phyloP scores from a whole-genome alignment of 2,888 invertebrate genomes.

The Chloroclysta siterata region DNA sequence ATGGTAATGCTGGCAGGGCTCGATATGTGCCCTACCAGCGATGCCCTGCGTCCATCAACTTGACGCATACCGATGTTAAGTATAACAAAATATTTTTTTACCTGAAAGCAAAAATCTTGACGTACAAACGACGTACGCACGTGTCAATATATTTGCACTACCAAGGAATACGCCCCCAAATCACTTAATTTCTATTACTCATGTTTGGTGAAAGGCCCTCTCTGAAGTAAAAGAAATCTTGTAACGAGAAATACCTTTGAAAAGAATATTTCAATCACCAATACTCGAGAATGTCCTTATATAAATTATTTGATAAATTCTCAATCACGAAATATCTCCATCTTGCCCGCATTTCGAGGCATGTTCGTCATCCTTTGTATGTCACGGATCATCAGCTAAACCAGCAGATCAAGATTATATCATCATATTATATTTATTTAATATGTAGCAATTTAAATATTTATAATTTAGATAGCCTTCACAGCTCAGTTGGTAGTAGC shows the following conservation, averaged over 20 bases:
- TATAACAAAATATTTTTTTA: no score
- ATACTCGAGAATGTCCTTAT: conserved; percentile 7
- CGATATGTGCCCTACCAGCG: no score
- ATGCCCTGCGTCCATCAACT: no score
- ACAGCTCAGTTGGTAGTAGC: no score
- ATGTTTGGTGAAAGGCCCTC: neutral
- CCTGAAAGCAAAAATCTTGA: no score
- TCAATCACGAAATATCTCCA: conserved; percentile 20
- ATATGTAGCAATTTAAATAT: no score
- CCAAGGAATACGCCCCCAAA: no score
- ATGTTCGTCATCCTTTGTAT: conserved; percentile 9
- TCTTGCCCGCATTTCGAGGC: conserved; percentile 1
- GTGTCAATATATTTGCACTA: neutral
- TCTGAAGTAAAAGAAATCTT: neutral
- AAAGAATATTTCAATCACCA: conserved; percentile 2
- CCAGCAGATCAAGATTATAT: neutral
- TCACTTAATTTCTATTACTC: neutral
- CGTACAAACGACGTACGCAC: neutral
- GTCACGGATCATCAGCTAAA: neutral
- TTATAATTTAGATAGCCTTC: no score
- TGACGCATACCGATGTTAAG: no score
- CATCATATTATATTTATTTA: no score
- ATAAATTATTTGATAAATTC: conserved; percentile 9
- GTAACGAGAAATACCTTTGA: neutral
- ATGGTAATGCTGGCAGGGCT: no score